Conservation (phyloP, 2,888 invertebrate genomes). For the Arctia plantaginis region DNA sequence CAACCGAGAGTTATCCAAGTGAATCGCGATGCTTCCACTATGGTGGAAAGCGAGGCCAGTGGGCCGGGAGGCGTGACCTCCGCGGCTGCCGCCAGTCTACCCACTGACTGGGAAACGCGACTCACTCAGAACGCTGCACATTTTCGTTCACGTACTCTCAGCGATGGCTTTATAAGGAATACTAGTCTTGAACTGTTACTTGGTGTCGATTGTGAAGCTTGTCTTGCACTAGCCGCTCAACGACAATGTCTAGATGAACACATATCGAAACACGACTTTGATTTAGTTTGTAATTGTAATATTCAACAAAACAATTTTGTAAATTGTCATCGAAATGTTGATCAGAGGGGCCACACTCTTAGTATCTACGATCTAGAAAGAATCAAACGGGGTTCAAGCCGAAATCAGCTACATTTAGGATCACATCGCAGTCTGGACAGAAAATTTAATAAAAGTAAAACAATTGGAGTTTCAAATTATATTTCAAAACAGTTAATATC, state of each 20-base stretch:
- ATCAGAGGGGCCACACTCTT: conserved; percentile 77
- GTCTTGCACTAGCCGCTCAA: conserved; percentile 79
- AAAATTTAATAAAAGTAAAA: conserved; percentile 80
- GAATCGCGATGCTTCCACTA: conserved; percentile 83
- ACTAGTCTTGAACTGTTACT: conserved; percentile 82
- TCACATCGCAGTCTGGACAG: conserved; percentile 83
- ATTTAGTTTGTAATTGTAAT: conserved; percentile 82
- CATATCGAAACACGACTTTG: conserved; percentile 77
- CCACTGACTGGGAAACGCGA: conserved; percentile 69
- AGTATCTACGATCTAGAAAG: conserved; percentile 82
- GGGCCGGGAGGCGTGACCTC: conserved; percentile 51
- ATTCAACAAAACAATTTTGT: conserved; percentile 79
- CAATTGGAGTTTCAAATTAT: conserved; percentile 81
- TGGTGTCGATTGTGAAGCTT: conserved; percentile 84
- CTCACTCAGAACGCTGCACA: conserved; percentile 69
- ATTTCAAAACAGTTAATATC: conserved; percentile 83
- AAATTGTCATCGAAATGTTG: conserved; percentile 74
- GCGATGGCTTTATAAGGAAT: conserved; percentile 83
- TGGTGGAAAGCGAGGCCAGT: conserved; percentile 77
- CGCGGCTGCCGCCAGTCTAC: conserved; percentile 41
- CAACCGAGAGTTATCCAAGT: conserved; percentile 83
- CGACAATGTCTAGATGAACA: conserved; percentile 76
- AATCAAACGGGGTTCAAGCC: conserved; percentile 76
- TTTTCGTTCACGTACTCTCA: conserved; percentile 82
- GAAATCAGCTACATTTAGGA: conserved; percentile 70